Evolutionary conservation across 1,140 invertebrate species (phyloP).

Genomic region (Brachystomella parvula): DNA sequence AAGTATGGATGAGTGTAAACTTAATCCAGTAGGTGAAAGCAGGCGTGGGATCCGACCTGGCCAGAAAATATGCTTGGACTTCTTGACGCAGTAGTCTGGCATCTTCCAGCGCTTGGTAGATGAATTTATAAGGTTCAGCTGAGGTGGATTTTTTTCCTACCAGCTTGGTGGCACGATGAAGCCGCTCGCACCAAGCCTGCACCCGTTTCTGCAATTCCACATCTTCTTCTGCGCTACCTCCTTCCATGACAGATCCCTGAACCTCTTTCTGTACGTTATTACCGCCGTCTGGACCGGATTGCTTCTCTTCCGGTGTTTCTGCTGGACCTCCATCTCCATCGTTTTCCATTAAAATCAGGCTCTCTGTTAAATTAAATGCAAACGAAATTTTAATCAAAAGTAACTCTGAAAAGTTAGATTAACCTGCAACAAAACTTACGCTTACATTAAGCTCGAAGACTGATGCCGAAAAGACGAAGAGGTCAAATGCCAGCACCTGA

Average conservation of each 20-base stretch:
- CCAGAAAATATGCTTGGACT: slow-evolving; percentile 3
- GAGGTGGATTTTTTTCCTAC: neutral
- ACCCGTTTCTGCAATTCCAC: neutral
- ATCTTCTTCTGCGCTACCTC: neutral
- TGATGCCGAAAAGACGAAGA: too few relatives aligned
- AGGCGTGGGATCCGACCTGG: neutral
- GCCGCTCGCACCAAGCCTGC: neutral
- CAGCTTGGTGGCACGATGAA: slow-evolving; percentile 5
- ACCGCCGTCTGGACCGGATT: neutral
- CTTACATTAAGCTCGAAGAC: too few relatives aligned
- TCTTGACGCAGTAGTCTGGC: neutral
- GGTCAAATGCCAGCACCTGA: too few relatives aligned
- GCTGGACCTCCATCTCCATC: too few relatives aligned
- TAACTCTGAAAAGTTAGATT: too few relatives aligned
- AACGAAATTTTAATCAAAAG: too few relatives aligned
- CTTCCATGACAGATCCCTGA: neutral
- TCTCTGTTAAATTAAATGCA: too few relatives aligned
- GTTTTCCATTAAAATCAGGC: too few relatives aligned
- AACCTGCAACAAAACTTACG: too few relatives aligned
- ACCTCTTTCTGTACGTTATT: neutral
- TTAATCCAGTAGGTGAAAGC: slow-evolving; percentile 12
- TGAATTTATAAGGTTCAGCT: slow-evolving; percentile 33
- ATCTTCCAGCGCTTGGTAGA: slow-evolving; percentile 22
- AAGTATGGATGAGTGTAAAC: slow-evolving; percentile 26
- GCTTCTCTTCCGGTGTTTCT: neutral